Evolutionary conservation across 2,888 invertebrate genomes (phyloP).

Genomic region (Andrena marginata): DNA sequence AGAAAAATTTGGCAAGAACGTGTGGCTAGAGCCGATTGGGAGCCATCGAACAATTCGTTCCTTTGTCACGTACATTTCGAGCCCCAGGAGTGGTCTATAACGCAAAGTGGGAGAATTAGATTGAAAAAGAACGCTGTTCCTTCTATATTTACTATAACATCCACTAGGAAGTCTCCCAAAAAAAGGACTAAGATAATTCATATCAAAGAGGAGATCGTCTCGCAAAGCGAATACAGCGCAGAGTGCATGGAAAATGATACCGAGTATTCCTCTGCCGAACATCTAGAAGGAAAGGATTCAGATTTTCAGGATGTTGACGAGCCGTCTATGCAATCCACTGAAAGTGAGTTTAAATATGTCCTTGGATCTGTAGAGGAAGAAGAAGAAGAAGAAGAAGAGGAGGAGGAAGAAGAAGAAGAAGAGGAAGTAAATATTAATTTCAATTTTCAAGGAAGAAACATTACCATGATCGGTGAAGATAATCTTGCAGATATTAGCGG

Average conservation of each 20-base stretch:
- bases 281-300: constrained; percentile 57
- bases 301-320: constrained; percentile 50
- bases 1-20: constrained; percentile 81
- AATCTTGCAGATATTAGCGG: constrained; percentile 27
- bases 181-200: constrained; percentile 72
- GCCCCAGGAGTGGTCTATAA: constrained; percentile 78
- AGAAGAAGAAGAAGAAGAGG: not conserved
- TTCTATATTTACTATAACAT: constrained; percentile 80
- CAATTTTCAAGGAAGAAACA: constrained; percentile 59
- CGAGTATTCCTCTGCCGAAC: constrained; percentile 53
- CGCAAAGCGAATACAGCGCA: constrained; percentile 64
- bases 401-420: constrained; percentile 24
- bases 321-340: constrained; percentile 9
- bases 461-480: constrained; percentile 61
- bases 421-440: constrained; percentile 20
- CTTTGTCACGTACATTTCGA: constrained; percentile 83
- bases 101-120: constrained; percentile 76
- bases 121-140: constrained; percentile 81
- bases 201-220: constrained; percentile 53
- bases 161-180: constrained; percentile 80
- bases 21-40: constrained; percentile 82
- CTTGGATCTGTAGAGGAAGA: constrained; percentile 10
- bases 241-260: constrained; percentile 73
- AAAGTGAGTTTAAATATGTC: not conserved
- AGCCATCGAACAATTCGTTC: constrained; percentile 82